A percentile compares a stretch with the other conserved stretches of the same genome.
Evolutionary conservation across 1,140 invertebrate species (phyloP).

Genomic region (Brachionus asplanchnoidis): DNA sequence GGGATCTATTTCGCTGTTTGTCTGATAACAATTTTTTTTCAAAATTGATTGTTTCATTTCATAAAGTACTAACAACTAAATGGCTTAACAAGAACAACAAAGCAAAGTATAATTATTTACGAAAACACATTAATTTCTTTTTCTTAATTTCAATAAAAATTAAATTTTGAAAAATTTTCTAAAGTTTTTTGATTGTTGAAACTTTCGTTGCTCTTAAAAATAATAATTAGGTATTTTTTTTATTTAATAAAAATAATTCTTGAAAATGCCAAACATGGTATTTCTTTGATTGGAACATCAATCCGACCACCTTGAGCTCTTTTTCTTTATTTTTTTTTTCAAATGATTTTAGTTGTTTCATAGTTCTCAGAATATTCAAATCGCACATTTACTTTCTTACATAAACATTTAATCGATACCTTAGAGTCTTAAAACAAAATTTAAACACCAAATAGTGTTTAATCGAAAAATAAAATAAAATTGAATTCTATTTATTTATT

Average conservation of each 20-base stretch:
- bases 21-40: background rate
- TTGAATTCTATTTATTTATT: background rate
- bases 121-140: background rate
- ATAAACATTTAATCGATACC: background rate
- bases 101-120: slow-evolving; percentile 1
- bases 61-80: background rate
- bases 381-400: background rate
- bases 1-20: background rate
- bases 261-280: background rate
- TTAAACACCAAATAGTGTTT: background rate
- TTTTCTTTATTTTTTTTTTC: background rate
- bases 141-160: slow-evolving; percentile 6
- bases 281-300: slow-evolving; percentile 10
- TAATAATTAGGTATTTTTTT: background rate
- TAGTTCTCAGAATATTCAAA: background rate
- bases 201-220: background rate
- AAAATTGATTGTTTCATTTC: slow-evolving; percentile 31
- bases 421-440: background rate
- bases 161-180: background rate
- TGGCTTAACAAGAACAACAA: background rate
- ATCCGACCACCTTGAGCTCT: slow-evolving; percentile 14
- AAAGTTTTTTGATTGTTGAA: slow-evolving; percentile 3
- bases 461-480: background rate
- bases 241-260: background rate
- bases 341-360: slow-evolving; percentile 3